Evolutionary conservation across 2,113 vertebrate species (phyloP).

Genomic region (Misgurnus anguillicaudatus): DNA sequence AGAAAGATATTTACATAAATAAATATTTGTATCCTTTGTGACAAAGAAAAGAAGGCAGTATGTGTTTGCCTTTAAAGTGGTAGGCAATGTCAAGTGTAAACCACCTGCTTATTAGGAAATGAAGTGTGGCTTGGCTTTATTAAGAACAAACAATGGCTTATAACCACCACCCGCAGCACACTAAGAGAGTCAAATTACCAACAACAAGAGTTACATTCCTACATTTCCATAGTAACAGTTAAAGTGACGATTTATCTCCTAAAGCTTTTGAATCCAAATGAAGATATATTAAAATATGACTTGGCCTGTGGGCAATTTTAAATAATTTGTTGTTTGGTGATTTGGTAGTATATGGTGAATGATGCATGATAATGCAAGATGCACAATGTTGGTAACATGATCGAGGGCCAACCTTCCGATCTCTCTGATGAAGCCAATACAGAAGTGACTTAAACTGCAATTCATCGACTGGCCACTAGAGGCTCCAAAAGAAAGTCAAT

Average conservation of each 20-base stretch:
- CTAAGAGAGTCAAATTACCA: background rate
- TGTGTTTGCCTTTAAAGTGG: background rate
- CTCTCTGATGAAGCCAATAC: too few relatives aligned
- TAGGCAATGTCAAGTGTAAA: background rate
- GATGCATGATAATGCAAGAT: too few relatives aligned
- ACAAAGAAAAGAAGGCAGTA: too few relatives aligned
- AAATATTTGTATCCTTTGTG: too few relatives aligned
- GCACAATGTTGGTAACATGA: too few relatives aligned
- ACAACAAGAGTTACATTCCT: constrained; percentile 25
- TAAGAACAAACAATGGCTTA: constrained; percentile 3
- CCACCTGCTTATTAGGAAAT: background rate
- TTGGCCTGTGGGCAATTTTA: too few relatives aligned
- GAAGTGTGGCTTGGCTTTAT: background rate
- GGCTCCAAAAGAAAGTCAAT: too few relatives aligned
- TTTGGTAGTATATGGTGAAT: too few relatives aligned
- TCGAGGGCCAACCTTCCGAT: too few relatives aligned
- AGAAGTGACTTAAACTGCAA: too few relatives aligned
- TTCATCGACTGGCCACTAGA: too few relatives aligned
- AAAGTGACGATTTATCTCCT: background rate
- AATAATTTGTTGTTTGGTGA: background rate
- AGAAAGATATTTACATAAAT: too few relatives aligned
- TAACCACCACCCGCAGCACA: background rate
- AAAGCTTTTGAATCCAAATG: background rate
- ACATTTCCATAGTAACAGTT: constrained; percentile 19
- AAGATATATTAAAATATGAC: background rate